Conservation (phyloP, 1,140 invertebrate genomes). For the Calliopsis andreniformis region DNA sequence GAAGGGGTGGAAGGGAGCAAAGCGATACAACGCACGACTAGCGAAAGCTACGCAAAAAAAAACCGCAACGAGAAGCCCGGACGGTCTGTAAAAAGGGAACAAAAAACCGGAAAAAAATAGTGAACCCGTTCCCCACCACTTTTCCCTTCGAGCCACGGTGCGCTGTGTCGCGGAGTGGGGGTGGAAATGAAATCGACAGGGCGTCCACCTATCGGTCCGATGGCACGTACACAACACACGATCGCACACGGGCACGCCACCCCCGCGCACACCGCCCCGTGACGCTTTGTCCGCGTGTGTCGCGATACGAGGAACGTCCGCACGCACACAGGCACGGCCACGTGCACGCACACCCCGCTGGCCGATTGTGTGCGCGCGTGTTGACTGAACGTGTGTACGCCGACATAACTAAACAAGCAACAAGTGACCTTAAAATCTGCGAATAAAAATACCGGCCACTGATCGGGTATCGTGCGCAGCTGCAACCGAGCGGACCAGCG, state of each 20-base stretch:
- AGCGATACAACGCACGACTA: slow-evolving; percentile 52
- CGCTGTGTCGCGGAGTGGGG: slow-evolving; percentile 33
- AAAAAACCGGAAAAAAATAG: slow-evolving; percentile 67
- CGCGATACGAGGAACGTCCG: slow-evolving; percentile 53
- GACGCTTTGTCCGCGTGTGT: slow-evolving; percentile 61
- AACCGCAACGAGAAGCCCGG: slow-evolving; percentile 64
- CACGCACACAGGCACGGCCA: slow-evolving; percentile 11
- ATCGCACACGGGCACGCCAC: slow-evolving; percentile 51
- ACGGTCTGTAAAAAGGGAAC: slow-evolving; percentile 59
- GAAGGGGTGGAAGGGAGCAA: slow-evolving; percentile 27
- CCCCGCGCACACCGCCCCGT: slow-evolving; percentile 50
- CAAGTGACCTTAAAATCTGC: slow-evolving; percentile 79
- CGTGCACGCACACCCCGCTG: slow-evolving; percentile 6
- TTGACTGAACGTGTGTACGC: slow-evolving; percentile 58
- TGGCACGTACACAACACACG: slow-evolving; percentile 61
- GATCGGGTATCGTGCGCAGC: slow-evolving; percentile 72
- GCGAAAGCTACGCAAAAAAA: slow-evolving; percentile 68
- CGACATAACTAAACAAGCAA: slow-evolving; percentile 80
- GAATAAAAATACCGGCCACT: slow-evolving; percentile 76
- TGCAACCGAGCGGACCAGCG: slow-evolving; percentile 25
- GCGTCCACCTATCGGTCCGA: slow-evolving; percentile 76
- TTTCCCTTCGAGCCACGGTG: slow-evolving; percentile 18
- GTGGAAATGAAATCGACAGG: slow-evolving; percentile 76
- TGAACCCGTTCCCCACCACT: slow-evolving; percentile 51
- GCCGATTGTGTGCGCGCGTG: slow-evolving; percentile 31